Evolutionary conservation across 1,140 invertebrate species (phyloP).

Genomic region (Ceratosolen solmsi): DNA sequence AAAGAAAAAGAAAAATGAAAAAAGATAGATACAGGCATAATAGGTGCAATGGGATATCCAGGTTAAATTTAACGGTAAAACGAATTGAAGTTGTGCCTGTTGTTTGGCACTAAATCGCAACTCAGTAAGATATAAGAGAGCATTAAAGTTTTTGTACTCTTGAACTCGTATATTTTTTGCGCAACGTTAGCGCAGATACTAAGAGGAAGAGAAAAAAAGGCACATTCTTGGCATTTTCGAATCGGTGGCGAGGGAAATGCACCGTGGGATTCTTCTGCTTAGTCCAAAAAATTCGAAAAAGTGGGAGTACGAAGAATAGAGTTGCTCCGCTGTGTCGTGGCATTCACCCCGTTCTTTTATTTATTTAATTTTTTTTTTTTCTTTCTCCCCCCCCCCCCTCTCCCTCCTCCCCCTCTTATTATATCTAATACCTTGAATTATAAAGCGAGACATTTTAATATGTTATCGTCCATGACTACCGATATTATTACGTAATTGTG

Average conservation of each 20-base stretch:
- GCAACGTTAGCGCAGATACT: not conserved
- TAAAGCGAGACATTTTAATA: too few species aligned
- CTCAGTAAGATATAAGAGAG: constrained; percentile 9
- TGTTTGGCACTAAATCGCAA: constrained; percentile 22
- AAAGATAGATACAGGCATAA: not conserved
- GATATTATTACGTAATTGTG: too few species aligned
- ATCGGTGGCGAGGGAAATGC: not conserved
- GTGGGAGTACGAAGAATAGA: not conserved
- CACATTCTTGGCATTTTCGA: constrained; percentile 12
- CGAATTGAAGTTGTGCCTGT: constrained; percentile 2
- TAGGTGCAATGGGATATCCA: not conserved
- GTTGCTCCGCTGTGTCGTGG: not conserved
- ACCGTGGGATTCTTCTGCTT: not conserved
- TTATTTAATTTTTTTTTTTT: too few species aligned
- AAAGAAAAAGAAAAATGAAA: not conserved
- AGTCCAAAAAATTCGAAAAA: constrained; percentile 15
- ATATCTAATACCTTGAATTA: too few species aligned
- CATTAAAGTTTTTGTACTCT: constrained; percentile 19
- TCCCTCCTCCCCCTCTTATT: too few species aligned
- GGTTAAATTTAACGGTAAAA: not conserved
- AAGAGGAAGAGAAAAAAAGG: not conserved
- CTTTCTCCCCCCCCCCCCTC: too few species aligned
- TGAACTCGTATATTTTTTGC: not conserved
- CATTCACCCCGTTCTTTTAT: too few species aligned
- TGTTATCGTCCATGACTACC: too few species aligned